Base-by-base conservation (phyloP, 2,113 vertebrate species). In the Podarcis raffonei region DNA sequence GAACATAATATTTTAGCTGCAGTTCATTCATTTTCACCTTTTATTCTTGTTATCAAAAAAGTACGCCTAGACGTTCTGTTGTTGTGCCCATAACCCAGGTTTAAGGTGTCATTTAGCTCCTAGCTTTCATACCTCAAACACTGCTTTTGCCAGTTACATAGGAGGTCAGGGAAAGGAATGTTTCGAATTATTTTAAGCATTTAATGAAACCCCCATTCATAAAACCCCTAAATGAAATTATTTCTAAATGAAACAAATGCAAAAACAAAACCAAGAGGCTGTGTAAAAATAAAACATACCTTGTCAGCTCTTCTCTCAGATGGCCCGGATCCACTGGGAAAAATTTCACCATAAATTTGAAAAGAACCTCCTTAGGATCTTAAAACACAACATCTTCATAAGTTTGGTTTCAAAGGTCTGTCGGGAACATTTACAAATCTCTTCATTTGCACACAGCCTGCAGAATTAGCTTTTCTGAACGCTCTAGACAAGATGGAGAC, bases 341-440 rank as follows among this genome's bases (percentile, higher is more conserved):
- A 96, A 99, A 99, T 97, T 99, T 99, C 87, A 99, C 99, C 95
- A 99, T 98, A 95, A 99, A 99, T 97, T 98, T 98, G 97, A 99
- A 99, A 96, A 98, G 97, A 95, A 98, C 95, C 88, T 99, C 98
- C 95, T 95, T 98, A 96, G 97, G 97, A 97, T 97, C 97, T 98
- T 97, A 97, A 97, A 98, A 97, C 96, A 97, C 91, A 97, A 97
- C 92, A 97, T 76, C 94, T 95, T 93, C 94, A 94, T 97, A 96
- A 97, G 97, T 97, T 96, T 96, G 92, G 92, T 95, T 95, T 95
- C 16, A 93, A 23, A 32, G 81, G 79, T 74, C 90, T 95, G 86
- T 93, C 84, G 93, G 89, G 89, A 95, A 96, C 90, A 95, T 88
- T 96, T 91, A 96, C 88, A 96, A 90, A 62, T 91, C 86, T 90